Evolutionary conservation across 2,113 vertebrate species (phyloP), one percentile per base, ranked within the genome.

Genomic region (Amia ocellicauda): DNA sequence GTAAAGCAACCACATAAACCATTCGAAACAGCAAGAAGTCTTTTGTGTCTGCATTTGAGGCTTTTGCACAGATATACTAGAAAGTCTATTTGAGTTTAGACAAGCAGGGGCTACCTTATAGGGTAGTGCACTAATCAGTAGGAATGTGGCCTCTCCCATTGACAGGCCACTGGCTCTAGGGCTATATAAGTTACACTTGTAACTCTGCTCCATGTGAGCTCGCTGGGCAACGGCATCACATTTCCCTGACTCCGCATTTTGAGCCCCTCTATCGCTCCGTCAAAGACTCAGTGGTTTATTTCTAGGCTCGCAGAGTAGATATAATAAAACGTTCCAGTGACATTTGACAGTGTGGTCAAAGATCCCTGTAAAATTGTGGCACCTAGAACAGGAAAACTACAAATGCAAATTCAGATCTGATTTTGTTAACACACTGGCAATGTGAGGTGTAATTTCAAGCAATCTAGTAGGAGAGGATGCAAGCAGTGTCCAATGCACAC

Each of bases 91-190:
- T 69, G 63, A 60, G 77, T 74, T 67, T 42, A 68, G 74, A 72
- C 62, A 56, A 63, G 74, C 66, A 71, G 69, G 23, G 54, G 66
- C 81, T 67, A 7, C 76, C 75, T 56, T 80, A 81, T 76, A 87
- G 77, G 85, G 86, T 62, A 54, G 60, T 43, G n/a, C 68, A 71
- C 85, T 87, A 87, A 86, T 77, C 86, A 72, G 81, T 81, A 84
- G 69, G 70, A 67, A 68, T 52, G 26, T 71, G 71, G 70, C 74
- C 79, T 70, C 75, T 74, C 68, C 74, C 57, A 31, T 77, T 64
- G 54, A 62, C 74, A 41, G 56, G 56, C 63, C 80, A 67, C 58
- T 47, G 64, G 66, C 58, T 58, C 71, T 62, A 66, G 67, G 63
- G 42, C 62, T 72, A 59, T 81, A 78, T 88, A 83, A 88, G 88